Base-by-base conservation (phyloP, 2,888 invertebrate genomes). In the Ypsolopha scabrella region DNA sequence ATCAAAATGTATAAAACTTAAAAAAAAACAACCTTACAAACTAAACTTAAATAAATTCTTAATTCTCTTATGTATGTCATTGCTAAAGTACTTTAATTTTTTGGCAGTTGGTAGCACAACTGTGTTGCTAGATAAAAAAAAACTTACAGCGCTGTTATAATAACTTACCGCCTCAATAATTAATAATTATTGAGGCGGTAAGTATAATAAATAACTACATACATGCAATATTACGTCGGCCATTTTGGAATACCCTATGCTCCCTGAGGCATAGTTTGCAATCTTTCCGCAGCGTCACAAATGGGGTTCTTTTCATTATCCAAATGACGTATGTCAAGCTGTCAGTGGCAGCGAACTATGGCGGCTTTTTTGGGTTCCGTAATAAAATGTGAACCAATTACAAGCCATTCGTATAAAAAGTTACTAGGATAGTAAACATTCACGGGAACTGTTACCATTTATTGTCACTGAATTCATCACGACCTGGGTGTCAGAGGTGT, bases 241-340 rank as follows among this genome's bases (percentile, higher is more conserved):
- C 39, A 38, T 38, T 10, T 38, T 38, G 39, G 9, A 38, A 38
- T 10, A 2, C 24, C 24, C 24, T 24, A 4, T 24, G 24, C 8
- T 37, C 37, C 47, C 47, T 7, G 9, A 7, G 48, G 41, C 39
- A 48, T 11, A n/a, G 48, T 41, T 48, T 14, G 48, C 41, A 48
- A 48, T 48, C 48, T 48, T 39, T 14, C 39, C 48, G 33, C 41
- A 39, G 39, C 41, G n/a, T 2, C 39, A 41, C 41, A 41, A 48
- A 48, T 48, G 34, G 48, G 33, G 14, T 14, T 48, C 48, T 48
- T 48, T 48, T 48, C 48, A 48, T 48, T 48, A 48, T 48, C 10
- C 41, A 14, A 41, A 39, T 48, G 48, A 48, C 48, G 11, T 39
- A 41, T 48, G 48, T 39, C 39, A 14, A 39, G 48, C 24, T 10